Conservation (phyloP, 2,888 invertebrate species). For the Ophion slaviceki region DNA sequence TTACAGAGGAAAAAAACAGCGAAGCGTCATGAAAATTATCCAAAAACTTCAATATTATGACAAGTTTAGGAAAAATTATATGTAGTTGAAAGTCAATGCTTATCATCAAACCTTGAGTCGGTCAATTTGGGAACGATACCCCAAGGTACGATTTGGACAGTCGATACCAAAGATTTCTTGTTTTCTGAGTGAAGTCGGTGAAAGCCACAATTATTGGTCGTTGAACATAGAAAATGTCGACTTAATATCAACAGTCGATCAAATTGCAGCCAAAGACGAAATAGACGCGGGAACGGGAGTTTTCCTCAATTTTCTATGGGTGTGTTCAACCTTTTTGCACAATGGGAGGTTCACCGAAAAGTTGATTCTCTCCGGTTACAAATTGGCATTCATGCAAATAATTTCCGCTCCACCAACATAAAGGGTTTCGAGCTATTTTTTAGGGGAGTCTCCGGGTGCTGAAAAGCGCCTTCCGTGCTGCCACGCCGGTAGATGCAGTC, state of each 20-base stretch:
- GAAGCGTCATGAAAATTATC: not conserved
- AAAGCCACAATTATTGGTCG: not conserved
- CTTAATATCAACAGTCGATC: not conserved
- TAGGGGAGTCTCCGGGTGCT: too few species aligned
- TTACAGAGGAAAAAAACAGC: not conserved
- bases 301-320: not conserved
- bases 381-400: conserved; percentile 84
- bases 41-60: not conserved
- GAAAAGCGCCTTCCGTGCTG: too few species aligned
- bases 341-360: conserved; percentile 86
- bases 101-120: not conserved
- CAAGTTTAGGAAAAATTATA: not conserved
- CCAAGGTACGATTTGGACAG: not conserved
- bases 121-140: not conserved
- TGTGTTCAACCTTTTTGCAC: conserved; percentile 53
- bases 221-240: not conserved
- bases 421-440: too few species aligned
- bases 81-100: not conserved
- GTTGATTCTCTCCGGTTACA: conserved; percentile 86
- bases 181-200: not conserved
- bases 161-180: not conserved
- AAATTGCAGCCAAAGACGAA: not conserved
- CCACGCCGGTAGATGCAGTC: too few species aligned
- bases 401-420: conserved; percentile 84
- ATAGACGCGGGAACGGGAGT: not conserved